Evolutionary conservation across 1,140 invertebrate species (phyloP).

Genomic region (Calliphora vicina): DNA sequence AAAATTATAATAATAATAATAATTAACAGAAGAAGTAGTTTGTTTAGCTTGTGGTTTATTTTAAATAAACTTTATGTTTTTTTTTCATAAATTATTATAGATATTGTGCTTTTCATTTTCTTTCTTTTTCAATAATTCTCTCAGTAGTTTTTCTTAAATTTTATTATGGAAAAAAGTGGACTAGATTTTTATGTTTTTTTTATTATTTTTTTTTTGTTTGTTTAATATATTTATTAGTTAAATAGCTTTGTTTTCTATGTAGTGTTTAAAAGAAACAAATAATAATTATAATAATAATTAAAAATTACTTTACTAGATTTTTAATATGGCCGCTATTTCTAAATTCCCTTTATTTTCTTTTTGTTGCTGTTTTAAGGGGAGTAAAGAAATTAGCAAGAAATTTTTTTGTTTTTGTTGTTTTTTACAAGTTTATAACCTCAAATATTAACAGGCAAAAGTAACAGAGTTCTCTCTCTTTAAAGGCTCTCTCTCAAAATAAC

Average conservation of each 20-base stretch:
- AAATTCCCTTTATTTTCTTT: background rate
- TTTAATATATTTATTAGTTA: constrained; percentile 8
- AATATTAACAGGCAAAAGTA: background rate
- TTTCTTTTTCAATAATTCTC: background rate
- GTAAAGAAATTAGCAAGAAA: constrained; percentile 23
- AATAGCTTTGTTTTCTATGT: constrained; percentile 13
- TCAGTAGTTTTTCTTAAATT: constrained; percentile 23
- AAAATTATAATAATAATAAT: background rate
- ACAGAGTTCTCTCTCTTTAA: background rate
- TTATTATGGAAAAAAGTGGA: constrained; percentile 39
- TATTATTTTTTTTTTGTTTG: background rate
- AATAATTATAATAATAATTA: background rate
- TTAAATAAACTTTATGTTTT: constrained; percentile 37
- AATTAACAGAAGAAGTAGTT: constrained; percentile 2
- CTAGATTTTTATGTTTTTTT: constrained; percentile 39
- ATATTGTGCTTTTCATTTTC: constrained; percentile 39
- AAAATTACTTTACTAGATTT: constrained; percentile 31
- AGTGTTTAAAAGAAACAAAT: background rate
- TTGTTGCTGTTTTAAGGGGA: background rate
- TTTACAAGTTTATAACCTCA: constrained; percentile 18
- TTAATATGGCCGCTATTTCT: constrained; percentile 27
- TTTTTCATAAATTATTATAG: constrained; percentile 21
- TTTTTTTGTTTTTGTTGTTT: background rate
- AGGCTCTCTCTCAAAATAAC: no score
- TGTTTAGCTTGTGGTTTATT: constrained; percentile 29